phyloP scores from a whole-genome alignment of 2,888 invertebrate genomes.

The Tholera decimalis region DNA sequence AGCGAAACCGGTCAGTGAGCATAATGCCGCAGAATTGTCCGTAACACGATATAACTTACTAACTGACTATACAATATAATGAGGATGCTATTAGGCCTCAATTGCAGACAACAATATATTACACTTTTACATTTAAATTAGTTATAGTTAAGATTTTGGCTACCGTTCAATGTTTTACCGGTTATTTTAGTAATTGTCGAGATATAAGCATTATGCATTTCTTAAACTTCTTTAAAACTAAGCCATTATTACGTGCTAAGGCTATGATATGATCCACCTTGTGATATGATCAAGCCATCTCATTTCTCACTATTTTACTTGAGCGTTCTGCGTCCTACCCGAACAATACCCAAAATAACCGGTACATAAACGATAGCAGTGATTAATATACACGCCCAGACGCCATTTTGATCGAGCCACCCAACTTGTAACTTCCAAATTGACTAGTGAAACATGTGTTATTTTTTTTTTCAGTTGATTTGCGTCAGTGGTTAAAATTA shows the following conservation, averaged over 20 bases:
- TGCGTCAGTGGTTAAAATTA: conserved; percentile 37
- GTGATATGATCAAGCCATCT: no score
- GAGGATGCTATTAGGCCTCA: conserved; percentile 80
- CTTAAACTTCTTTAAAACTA: conserved; percentile 11
- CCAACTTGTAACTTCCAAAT: conserved; percentile 67
- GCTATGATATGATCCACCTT: conserved; percentile 55
- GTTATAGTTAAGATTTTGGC: conserved; percentile 60
- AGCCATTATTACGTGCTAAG: conserved; percentile 24
- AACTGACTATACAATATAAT: conserved; percentile 71
- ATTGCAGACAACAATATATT: conserved; percentile 77
- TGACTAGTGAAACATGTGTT: conserved; percentile 71
- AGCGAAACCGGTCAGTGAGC: conserved; percentile 19
- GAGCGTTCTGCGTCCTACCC: conserved; percentile 15
- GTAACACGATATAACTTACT: conserved; percentile 50
- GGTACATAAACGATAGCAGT: conserved; percentile 42
- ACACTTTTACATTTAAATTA: conserved; percentile 71
- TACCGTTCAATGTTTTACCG: conserved; percentile 34
- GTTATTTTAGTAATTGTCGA: conserved; percentile 35
- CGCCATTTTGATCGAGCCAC: conserved; percentile 58
- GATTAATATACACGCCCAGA: conserved; percentile 60
- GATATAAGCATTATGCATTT: conserved; percentile 13
- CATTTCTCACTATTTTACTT: conserved; percentile 12
- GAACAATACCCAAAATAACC: conserved; percentile 48
- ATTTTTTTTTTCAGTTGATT: conserved; percentile 36
- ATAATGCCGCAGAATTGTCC: conserved; percentile 28